Evolutionary conservation across 2,113 vertebrate genomes (phyloP).

Genomic region (Gymnarchus niloticus): DNA sequence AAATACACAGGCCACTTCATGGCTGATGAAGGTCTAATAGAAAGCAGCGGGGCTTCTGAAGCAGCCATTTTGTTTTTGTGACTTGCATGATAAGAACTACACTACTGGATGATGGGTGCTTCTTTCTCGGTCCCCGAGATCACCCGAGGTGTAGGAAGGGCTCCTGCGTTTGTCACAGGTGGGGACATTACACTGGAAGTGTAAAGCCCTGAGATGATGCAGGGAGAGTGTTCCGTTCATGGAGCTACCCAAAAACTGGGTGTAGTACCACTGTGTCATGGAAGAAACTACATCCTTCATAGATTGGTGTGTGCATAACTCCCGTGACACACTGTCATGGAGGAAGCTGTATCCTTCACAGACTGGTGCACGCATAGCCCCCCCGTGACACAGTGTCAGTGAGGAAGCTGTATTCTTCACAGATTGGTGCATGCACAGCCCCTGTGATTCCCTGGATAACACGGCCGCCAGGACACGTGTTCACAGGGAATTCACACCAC

Average conservation of each 20-base stretch:
- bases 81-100: conserved; percentile 3
- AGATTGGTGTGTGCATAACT: neutral
- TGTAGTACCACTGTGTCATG: neutral
- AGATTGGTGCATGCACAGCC: neutral
- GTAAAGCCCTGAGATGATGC: neutral
- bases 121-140: neutral
- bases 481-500: neutral
- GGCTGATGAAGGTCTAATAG: conserved; percentile 19
- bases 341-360: neutral
- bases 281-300: neutral
- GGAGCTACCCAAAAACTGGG: too few species aligned
- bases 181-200: neutral
- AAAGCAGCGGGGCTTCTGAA: conserved; percentile 13
- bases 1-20: conserved; percentile 11
- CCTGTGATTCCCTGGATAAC: neutral
- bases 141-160: neutral
- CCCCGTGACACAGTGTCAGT: neutral
- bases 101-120: neutral
- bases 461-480: neutral
- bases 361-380: neutral
- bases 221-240: neutral
- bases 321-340: neutral
- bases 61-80: conserved; percentile 14
- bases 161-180: neutral
- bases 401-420: neutral